Percentiles rank a stretch among this genome's conserved stretches.
These are phyloP conservation scores for Hemicrepidius hirtus DNA, from an alignment of 2,888 invertebrate genomes.

Conservation along the genomic window DNA sequence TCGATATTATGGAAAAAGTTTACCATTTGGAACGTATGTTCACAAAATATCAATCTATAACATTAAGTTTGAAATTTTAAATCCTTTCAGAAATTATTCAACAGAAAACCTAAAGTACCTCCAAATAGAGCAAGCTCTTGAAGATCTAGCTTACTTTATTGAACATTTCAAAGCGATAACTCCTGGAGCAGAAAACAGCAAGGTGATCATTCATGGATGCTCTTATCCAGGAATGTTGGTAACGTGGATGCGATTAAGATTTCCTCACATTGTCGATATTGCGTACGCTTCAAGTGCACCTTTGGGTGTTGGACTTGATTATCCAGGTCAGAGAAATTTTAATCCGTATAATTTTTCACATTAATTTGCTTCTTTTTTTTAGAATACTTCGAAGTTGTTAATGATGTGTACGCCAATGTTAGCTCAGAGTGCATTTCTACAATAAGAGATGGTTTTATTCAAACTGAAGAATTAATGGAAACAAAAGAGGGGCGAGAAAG, in stretches of 20 bases:
- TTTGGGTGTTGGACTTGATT: conserved; percentile 75
- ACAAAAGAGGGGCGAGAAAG: conserved; percentile 2
- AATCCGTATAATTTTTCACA: too few relatives aligned
- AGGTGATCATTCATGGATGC: conserved; percentile 75
- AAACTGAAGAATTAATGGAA: conserved; percentile 5
- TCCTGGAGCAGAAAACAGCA: conserved; percentile 67
- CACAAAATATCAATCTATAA: background rate
- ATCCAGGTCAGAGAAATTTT: conserved; percentile 68
- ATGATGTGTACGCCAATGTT: conserved; percentile 23
- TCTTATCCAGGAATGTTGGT: conserved; percentile 78
- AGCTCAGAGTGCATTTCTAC: conserved; percentile 4
- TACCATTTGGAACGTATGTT: conserved; percentile 78
- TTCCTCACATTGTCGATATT: conserved; percentile 76
- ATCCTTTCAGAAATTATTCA: conserved; percentile 55
- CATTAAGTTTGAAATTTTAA: background rate
- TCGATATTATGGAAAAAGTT: conserved; percentile 86
- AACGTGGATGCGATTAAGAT: conserved; percentile 76
- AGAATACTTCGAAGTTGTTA: conserved; percentile 21
- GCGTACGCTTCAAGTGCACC: conserved; percentile 78
- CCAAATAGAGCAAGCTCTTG: conserved; percentile 70
- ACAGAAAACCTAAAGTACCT: conserved; percentile 68
- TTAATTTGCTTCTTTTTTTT: too few relatives aligned
- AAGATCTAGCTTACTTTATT: conserved; percentile 71
- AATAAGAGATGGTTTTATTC: conserved; percentile 15
- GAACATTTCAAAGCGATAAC: conserved; percentile 60